Percentiles rank a stretch among this genome's conserved stretches.
phyloP scores from a whole-genome alignment of 1,140 invertebrate species.

The Nylanderia fulva region DNA sequence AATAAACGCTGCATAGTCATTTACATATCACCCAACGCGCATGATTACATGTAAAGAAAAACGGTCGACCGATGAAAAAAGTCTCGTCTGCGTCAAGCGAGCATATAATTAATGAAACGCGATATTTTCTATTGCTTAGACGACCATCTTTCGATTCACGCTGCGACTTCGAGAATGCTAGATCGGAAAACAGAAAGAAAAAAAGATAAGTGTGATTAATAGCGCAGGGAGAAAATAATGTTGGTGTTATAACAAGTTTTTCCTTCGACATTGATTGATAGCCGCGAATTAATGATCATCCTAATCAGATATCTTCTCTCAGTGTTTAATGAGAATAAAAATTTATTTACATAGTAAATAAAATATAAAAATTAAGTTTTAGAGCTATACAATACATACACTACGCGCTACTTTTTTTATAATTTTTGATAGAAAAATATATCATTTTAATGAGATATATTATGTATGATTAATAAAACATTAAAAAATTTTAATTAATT shows the following conservation, averaged over 20 bases:
- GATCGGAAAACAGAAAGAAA: constrained; percentile 32
- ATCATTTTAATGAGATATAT: neutral
- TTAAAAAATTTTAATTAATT: too few species aligned
- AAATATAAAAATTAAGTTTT: neutral
- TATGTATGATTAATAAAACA: neutral
- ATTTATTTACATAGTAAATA: neutral
- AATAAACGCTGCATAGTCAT: constrained; percentile 34
- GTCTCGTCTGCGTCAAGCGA: constrained; percentile 5
- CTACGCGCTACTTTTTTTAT: neutral
- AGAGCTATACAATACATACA: neutral
- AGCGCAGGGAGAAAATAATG: neutral
- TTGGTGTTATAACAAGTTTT: constrained; percentile 38
- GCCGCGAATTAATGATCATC: constrained; percentile 25
- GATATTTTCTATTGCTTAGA: constrained; percentile 25
- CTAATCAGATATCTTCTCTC: neutral
- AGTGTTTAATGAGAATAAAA: neutral
- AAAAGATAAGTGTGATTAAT: constrained; percentile 53
- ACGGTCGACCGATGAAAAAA: constrained; percentile 32
- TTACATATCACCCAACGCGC: constrained; percentile 46
- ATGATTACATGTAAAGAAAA: constrained; percentile 43
- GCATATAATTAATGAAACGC: constrained; percentile 49
- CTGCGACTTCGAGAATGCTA: constrained; percentile 19
- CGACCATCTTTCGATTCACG: constrained; percentile 14
- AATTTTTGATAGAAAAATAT: neutral
- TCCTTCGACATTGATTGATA: constrained; percentile 39